Evolutionary conservation across 2,113 vertebrate species (phyloP).

Genomic region (Xiphorhynchus elegans): DNA sequence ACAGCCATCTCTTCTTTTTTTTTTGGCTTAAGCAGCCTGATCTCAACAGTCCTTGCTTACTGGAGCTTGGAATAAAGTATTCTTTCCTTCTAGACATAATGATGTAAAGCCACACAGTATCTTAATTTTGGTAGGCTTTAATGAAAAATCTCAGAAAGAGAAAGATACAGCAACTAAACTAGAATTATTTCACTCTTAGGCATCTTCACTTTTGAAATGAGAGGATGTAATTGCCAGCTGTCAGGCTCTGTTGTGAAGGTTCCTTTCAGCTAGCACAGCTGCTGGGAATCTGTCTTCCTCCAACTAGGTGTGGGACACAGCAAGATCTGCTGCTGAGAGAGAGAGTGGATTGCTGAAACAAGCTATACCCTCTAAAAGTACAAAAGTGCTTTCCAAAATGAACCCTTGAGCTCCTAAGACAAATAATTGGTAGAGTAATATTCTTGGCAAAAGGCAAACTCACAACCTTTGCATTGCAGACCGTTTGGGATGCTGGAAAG

Average conservation of each 20-base stretch:
- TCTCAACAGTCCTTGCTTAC: background rate
- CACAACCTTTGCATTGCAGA: background rate
- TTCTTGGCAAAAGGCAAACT: background rate
- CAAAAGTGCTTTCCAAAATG: background rate
- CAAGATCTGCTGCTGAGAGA: background rate
- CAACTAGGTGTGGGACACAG: background rate
- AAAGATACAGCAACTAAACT: background rate
- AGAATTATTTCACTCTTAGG: background rate
- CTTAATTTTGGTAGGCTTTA: background rate
- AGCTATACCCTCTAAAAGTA: background rate
- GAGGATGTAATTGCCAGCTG: background rate
- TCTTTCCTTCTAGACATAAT: background rate
- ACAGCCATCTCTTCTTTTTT: background rate
- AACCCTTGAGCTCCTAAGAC: background rate
- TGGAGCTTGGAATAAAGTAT: background rate
- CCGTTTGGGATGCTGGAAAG: background rate
- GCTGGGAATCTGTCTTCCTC: background rate
- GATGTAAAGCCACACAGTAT: background rate
- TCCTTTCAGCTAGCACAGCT: background rate
- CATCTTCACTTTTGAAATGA: background rate
- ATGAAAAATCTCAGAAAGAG: background rate
- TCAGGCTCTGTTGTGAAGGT: background rate
- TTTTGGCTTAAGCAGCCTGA: background rate
- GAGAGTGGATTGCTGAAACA: background rate
- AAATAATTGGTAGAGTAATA: background rate